phyloP scores from a whole-genome alignment of 2,888 invertebrate species.

The Tetropium fuscum region DNA sequence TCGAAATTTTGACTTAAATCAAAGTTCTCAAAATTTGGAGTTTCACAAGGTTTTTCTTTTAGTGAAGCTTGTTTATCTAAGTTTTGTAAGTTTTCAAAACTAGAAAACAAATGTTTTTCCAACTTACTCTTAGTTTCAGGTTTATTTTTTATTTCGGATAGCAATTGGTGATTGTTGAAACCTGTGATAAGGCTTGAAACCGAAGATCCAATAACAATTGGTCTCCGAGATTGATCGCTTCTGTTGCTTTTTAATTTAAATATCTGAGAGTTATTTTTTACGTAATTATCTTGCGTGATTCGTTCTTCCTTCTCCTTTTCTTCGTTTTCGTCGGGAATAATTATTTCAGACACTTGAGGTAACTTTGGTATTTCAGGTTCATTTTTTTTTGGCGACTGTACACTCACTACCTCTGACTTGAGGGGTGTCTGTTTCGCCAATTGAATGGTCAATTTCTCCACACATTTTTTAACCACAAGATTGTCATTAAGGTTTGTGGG shows the following conservation, averaged over 20 bases:
- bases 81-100: constrained; percentile 63
- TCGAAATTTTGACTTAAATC: constrained; percentile 83
- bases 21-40: constrained; percentile 68
- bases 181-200: constrained; percentile 69
- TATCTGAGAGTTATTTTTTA: constrained; percentile 64
- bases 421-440: constrained; percentile 59
- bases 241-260: constrained; percentile 64
- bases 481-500: constrained; percentile 39
- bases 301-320: constrained; percentile 57
- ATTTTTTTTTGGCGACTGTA: constrained; percentile 61
- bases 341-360: constrained; percentile 80
- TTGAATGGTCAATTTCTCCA: constrained; percentile 61
- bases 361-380: constrained; percentile 78
- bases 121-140: constrained; percentile 49
- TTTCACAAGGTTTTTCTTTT: constrained; percentile 37
- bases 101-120: constrained; percentile 59
- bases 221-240: constrained; percentile 68
- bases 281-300: constrained; percentile 63
- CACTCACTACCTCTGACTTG: constrained; percentile 52
- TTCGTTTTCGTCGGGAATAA: constrained; percentile 76
- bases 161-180: constrained; percentile 65
- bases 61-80: constrained; percentile 55
- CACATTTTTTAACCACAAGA: constrained; percentile 58
- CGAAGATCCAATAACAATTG: constrained; percentile 73
- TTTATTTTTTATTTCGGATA: constrained; percentile 70